Conservation (phyloP, 2,888 invertebrate genomes). For the Nemoura dubitans region DNA sequence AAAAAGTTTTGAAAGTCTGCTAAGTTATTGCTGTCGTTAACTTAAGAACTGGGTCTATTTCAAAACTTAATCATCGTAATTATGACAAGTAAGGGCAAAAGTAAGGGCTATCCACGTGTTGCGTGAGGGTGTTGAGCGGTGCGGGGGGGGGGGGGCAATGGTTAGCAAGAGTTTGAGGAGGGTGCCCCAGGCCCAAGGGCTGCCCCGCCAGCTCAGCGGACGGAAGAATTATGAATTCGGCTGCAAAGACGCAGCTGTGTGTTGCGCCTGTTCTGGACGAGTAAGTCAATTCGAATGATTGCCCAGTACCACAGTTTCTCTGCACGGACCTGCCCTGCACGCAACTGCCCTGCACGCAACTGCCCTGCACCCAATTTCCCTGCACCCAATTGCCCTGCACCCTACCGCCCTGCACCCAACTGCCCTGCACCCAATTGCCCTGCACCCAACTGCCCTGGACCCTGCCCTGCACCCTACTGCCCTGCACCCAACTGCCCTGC, state of each 20-base stretch:
- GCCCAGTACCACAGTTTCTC: too few species aligned
- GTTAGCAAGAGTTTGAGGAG: background rate
- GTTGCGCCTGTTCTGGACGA: background rate
- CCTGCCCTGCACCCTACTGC: too few species aligned
- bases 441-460: too few species aligned
- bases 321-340: too few species aligned
- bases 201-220: background rate
- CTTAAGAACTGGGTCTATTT: constrained; percentile 28
- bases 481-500: too few species aligned
- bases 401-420: too few species aligned
- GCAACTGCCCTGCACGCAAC: too few species aligned
- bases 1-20: constrained; percentile 33
- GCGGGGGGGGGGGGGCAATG: background rate
- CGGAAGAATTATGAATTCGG: background rate
- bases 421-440: too few species aligned
- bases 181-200: background rate
- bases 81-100: constrained; percentile 9
- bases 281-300: constrained; percentile 2
- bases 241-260: background rate
- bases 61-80: constrained; percentile 14
- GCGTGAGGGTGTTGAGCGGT: background rate
- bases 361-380: too few species aligned
- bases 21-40: constrained; percentile 26
- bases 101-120: background rate
- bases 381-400: too few species aligned